Evolutionary conservation across 1,140 invertebrate species (phyloP), one percentile per base, ranked within the genome.

Genomic region (Lamellibrachia luymesi): DNA sequence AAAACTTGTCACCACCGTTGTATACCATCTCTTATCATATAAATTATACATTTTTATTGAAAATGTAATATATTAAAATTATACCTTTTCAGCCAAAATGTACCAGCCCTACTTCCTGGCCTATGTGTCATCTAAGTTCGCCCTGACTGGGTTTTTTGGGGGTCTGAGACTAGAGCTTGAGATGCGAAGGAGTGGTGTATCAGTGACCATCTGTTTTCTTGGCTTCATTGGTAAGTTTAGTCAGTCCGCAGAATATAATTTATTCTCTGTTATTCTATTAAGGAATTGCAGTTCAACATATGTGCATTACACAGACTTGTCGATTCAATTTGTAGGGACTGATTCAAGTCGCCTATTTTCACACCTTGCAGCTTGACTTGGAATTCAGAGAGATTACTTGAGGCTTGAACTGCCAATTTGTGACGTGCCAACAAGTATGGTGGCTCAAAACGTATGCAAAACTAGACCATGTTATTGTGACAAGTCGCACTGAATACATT

Each of bases 101-200:
- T 94, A 94, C 27, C 94, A 95, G 25, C 95, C 95, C 2, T 95
- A 94, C 90, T 92, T 95, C 4, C 93, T 94, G 0, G 93, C 94
- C 0, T 96, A 96, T 92, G 95, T 95, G 6, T 94, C 95, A 1
- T 95, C 95, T 10, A 96, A 96, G 92, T 95, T 95, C 94, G 95
- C 95, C 2, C 93, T 96, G n/a, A 94, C 95, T 92, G 95, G 95
- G 27, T 96, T 96, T 93, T 96, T 95, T 93, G 94, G 94, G 7
- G 94, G 95, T 10, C 92, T 96, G 22, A 91, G 95, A 50, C 95
- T 95, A 52, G 95, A 96, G 92, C 93, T 96, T 0, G 94, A 93
- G 25, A 50, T 95, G 50, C 91, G 92, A 50, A 93, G 94, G 17
- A 94, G 94, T 94, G 94, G 95, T 93, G 94, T 96, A n/a, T 95